Percentiles rank a stretch among this genome's conserved stretches.
Evolutionary conservation across 2,888 invertebrate genomes (phyloP).

Genomic region (Falcaria lacertinaria): DNA sequence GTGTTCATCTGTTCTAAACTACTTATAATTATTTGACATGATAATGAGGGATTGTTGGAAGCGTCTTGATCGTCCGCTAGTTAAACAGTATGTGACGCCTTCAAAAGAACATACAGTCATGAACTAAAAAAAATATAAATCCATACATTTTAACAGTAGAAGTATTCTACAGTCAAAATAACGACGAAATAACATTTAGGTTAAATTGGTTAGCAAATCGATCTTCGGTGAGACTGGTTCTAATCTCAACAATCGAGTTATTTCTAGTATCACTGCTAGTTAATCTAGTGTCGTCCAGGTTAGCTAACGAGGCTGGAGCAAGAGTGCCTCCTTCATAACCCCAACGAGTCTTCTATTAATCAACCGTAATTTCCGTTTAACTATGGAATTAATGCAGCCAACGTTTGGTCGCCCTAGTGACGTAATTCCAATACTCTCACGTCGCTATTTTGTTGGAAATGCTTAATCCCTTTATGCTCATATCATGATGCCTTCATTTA

Average conservation of each 20-base stretch:
- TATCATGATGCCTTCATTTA: not conserved
- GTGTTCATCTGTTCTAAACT: no score
- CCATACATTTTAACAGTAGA: no score
- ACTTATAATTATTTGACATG: no score
- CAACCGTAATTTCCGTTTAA: slow-evolving; percentile 3
- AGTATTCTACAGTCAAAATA: no score
- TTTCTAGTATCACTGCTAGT: slow-evolving; percentile 22
- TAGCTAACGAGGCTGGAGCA: slow-evolving; percentile 1
- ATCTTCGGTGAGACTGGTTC: slow-evolving; percentile 22
- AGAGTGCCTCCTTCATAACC: slow-evolving; percentile 4
- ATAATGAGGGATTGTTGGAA: no score
- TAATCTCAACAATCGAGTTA: slow-evolving; percentile 18
- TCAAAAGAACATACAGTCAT: no score
- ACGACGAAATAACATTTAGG: not conserved
- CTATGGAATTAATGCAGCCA: not conserved
- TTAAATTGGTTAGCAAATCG: slow-evolving; percentile 13
- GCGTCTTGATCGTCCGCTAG: no score
- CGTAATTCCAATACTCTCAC: not conserved
- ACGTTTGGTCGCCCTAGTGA: not conserved
- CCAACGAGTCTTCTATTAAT: slow-evolving; percentile 4
- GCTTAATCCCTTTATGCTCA: not conserved
- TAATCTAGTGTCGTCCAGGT: slow-evolving; percentile 4
- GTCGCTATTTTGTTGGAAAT: not conserved
- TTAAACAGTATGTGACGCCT: no score
- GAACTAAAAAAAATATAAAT: no score